Percentiles rank a stretch among this genome's conserved stretches.
phyloP scores from a whole-genome alignment of 1,140 invertebrate genomes.

The Bactericera cockerelli region DNA sequence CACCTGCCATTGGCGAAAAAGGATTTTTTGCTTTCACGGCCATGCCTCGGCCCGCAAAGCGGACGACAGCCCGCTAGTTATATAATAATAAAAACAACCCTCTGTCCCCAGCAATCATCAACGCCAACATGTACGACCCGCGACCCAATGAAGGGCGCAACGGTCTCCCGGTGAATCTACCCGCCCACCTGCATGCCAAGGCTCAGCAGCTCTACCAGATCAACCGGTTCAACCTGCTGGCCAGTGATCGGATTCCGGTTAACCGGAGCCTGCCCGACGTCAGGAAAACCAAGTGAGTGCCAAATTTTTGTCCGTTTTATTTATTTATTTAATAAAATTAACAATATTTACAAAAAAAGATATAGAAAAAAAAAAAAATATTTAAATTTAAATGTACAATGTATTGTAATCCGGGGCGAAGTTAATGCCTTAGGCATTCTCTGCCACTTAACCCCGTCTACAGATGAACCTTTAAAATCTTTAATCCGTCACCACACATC shows the following conservation, averaged over 20 bases:
- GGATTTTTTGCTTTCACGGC: no score
- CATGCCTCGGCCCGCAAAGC: no score
- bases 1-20: no score
- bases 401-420: no score
- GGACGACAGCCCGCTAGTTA: no score
- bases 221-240: slow-evolving; percentile 80
- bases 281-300: slow-evolving; percentile 49
- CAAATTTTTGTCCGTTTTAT: background rate
- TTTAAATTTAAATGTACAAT: no score
- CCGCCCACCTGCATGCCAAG: slow-evolving; percentile 50
- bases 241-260: slow-evolving; percentile 79
- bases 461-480: no score
- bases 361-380: no score
- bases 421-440: no score
- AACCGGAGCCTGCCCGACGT: slow-evolving; percentile 83
- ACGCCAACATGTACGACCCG: slow-evolving; percentile 66
- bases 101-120: slow-evolving; percentile 61
- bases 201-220: slow-evolving; percentile 70
- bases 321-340: background rate
- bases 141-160: slow-evolving; percentile 54
- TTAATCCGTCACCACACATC: no score
- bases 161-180: slow-evolving; percentile 63
- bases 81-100: no score
- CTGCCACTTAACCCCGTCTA: no score
- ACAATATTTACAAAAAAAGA: background rate